These are phyloP conservation scores for Hylaea fasciaria DNA, from an alignment of 2,888 invertebrate genomes.

Conservation along the genomic window DNA sequence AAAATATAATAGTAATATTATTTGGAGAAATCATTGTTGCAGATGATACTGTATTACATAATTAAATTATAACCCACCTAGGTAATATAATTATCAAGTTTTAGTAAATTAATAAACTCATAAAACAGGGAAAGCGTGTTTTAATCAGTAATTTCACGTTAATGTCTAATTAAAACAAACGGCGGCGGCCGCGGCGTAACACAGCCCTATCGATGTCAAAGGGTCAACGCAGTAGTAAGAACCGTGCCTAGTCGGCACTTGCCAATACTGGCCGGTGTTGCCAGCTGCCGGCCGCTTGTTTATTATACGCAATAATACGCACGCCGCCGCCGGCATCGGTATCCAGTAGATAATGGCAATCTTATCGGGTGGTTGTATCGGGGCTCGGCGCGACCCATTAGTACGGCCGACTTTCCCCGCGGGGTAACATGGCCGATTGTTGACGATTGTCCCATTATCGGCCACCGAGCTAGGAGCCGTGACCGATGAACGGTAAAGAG, in stretches of 20 bases:
- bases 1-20: too few species aligned
- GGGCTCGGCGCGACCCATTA: slow-evolving; percentile 66
- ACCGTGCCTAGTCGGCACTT: slow-evolving; percentile 6
- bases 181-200: not conserved
- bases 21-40: too few species aligned
- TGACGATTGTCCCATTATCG: slow-evolving; percentile 62
- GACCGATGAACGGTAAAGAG: not conserved
- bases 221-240: slow-evolving; percentile 32
- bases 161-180: not conserved
- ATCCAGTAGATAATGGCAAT: slow-evolving; percentile 58
- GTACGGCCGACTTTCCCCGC: slow-evolving; percentile 78
- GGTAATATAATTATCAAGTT: too few species aligned
- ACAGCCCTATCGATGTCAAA: slow-evolving; percentile 18
- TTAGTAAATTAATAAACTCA: too few species aligned
- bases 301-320: slow-evolving; percentile 47
- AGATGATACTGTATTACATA: too few species aligned
- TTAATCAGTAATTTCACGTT: not conserved
- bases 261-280: slow-evolving; percentile 27
- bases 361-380: slow-evolving; percentile 70
- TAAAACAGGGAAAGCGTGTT: too few species aligned
- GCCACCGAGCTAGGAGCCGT: slow-evolving; percentile 41
- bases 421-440: slow-evolving; percentile 57
- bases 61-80: too few species aligned
- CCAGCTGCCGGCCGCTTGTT: slow-evolving; percentile 41
- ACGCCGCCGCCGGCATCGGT: slow-evolving; percentile 28